Evolutionary conservation across 2,113 vertebrate genomes (phyloP), one percentile per base, ranked within the genome.

Genomic region (Pachycephala philippinensis): DNA sequence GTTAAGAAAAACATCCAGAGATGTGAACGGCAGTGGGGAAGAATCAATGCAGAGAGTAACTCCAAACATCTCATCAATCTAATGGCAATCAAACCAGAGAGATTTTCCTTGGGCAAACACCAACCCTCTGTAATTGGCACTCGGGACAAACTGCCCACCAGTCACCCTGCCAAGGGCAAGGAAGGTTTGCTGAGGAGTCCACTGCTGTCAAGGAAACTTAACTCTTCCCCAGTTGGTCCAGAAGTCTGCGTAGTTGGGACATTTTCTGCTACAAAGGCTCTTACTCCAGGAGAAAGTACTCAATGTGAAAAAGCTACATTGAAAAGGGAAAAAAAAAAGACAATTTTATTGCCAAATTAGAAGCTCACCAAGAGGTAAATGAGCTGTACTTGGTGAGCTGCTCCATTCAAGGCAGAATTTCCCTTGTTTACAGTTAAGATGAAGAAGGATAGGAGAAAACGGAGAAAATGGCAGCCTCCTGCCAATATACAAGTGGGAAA

Each of bases 341-440:
- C 61, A 78, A 33, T 61, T 89, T 96, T 96, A 96, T 93, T 97
- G 94, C 89, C 91, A 86, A 90, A 88, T 95, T 65, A 76, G 31
- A 84, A 59, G 84, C 89, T 86, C 76, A 85, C 74, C 0, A 0
- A 88, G 78, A 87, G 63, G 68, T 63, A 88, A 91, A 45, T 8
- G 18, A 89, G 50, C 53, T 78, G 23, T 47, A 79, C 65, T 86
- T 54, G 27, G 71, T 31, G 79, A 96, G 90, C 92, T 94, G 31
- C 80, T 92, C 72, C 28, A 33, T 78, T 89, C 69, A 94, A 90
- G 80, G 92, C 80, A 87, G 70, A 81, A 31, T 45, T 90, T 94
- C 72, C 86, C 56, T 91, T 74, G 83, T 78, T 95, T 87, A 89
- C 60, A 74, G 64, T 64, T 42, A 92, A 53, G 64, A 84, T 89